Conservation (phyloP, 2,888 invertebrate species). For the Mechanitis mazaeus region DNA sequence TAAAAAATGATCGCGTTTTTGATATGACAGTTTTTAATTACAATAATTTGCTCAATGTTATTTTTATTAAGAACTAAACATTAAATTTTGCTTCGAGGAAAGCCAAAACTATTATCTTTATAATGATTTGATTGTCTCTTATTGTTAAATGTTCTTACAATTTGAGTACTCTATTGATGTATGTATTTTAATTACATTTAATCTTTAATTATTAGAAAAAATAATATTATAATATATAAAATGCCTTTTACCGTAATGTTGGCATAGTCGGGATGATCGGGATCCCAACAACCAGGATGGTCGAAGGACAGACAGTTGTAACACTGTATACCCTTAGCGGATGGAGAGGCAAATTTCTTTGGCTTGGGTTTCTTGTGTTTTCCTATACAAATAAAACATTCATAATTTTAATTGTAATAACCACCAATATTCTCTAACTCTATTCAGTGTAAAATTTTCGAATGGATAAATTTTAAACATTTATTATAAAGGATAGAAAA, state of each 20-base stretch:
- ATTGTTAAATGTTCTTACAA: background rate
- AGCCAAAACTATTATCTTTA: background rate
- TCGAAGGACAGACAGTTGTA: slow-evolving; percentile 71
- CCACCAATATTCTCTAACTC: background rate
- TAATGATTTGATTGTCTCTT: background rate
- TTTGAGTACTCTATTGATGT: background rate
- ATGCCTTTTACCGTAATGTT: slow-evolving; percentile 56
- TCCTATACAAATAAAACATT: slow-evolving; percentile 34
- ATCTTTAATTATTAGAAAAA: too few relatives aligned
- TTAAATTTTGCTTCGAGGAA: background rate
- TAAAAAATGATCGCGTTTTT: too few relatives aligned
- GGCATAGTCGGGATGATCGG: slow-evolving; percentile 67
- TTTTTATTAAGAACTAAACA: slow-evolving; percentile 2
- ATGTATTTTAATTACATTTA: too few relatives aligned
- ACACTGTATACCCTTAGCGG: slow-evolving; percentile 64
- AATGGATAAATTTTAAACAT: background rate
- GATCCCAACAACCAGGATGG: slow-evolving; percentile 72
- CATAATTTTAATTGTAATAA: background rate
- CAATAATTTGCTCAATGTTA: background rate
- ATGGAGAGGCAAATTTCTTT: slow-evolving; percentile 61
- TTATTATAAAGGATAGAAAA: background rate
- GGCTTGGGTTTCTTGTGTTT: slow-evolving; percentile 64
- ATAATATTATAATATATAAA: slow-evolving; percentile 1
- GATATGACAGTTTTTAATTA: background rate
- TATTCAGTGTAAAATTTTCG: too few relatives aligned